Percentiles rank a stretch among this genome's conserved stretches.
These are phyloP conservation scores for Oxyura jamaicensis DNA, from an alignment of 2,113 vertebrate species.

Conservation along the genomic window DNA sequence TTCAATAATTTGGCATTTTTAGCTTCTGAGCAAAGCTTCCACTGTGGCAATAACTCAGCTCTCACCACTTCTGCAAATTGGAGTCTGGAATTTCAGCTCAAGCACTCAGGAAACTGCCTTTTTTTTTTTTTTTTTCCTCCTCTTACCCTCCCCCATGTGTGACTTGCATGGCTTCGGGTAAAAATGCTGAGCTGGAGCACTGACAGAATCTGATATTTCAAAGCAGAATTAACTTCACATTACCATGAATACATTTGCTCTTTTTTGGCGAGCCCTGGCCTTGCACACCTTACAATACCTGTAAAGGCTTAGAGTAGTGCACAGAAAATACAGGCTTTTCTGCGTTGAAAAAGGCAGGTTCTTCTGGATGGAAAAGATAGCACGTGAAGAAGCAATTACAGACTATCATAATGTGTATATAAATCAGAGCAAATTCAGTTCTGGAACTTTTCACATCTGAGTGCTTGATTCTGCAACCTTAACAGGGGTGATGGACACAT, in stretches of 20 bases:
- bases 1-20: background rate
- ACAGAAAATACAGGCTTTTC: background rate
- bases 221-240: background rate
- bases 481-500: background rate
- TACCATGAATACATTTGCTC: background rate
- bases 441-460: background rate
- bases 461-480: background rate
- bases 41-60: background rate
- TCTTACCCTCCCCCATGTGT: background rate
- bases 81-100: background rate
- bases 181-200: background rate
- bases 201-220: background rate
- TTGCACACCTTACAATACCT: background rate
- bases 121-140: background rate
- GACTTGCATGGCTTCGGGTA: background rate
- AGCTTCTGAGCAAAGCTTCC: background rate
- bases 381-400: background rate
- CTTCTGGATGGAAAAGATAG: background rate
- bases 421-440: background rate
- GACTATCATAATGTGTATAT: background rate
- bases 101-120: background rate
- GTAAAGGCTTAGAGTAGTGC: accelerated
- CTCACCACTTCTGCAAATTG: background rate
- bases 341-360: background rate
- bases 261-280: background rate